Evolutionary conservation across 2,797 vertebrate genomes (phyloP).

Genomic region (Chiloscyllium punctatum): DNA sequence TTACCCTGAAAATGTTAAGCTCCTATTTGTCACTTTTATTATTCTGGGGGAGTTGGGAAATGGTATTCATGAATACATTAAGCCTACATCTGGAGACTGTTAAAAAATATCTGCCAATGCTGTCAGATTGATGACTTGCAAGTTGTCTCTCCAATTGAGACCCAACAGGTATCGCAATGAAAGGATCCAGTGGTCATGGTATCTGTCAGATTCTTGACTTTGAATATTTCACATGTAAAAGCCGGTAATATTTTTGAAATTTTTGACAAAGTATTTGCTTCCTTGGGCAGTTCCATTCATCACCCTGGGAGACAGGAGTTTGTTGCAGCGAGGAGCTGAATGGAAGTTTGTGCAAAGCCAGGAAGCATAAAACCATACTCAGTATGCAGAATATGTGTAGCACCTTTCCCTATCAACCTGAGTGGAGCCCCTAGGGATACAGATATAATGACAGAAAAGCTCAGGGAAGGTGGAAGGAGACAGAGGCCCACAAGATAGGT

Average conservation of each 20-base stretch:
- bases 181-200: background rate
- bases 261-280: background rate
- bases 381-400: background rate
- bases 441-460: background rate
- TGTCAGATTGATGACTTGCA: background rate
- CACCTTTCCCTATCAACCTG: background rate
- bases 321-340: background rate
- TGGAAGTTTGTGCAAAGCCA: background rate
- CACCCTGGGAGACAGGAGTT: background rate
- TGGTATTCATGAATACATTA: background rate
- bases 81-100: background rate
- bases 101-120: background rate
- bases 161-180: background rate
- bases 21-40: background rate
- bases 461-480: background rate
- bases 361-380: background rate
- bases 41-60: background rate
- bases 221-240: background rate
- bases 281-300: background rate
- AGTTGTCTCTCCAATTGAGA: slow-evolving; percentile 2
- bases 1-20: background rate
- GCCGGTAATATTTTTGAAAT: background rate
- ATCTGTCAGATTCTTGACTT: background rate
- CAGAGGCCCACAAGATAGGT: background rate
- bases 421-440: background rate